Evolutionary conservation across 37 sponge, comb jelly and placozoan species (phyloP).

Genomic region (Spongia lamella): DNA sequence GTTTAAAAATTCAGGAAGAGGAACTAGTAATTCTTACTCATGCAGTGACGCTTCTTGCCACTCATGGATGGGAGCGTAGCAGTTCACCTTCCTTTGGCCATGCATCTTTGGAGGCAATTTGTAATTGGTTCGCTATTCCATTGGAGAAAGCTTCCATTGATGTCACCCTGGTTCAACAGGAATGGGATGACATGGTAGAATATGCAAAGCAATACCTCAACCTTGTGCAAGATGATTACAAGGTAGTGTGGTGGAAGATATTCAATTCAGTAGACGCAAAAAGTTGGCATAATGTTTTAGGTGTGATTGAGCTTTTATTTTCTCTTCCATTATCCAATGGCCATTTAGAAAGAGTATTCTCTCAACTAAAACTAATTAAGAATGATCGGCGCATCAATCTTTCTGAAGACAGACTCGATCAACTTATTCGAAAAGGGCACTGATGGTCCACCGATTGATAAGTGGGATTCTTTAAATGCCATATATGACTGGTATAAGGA

Average conservation of each 20-base stretch:
- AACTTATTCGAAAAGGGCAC: neutral
- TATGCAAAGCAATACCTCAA: slow-evolving; percentile 41
- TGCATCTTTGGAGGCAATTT: neutral
- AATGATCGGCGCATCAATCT: slow-evolving; percentile 10
- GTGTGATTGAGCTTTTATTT: slow-evolving; percentile 38
- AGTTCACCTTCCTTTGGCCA: neutral
- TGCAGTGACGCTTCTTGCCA: slow-evolving; percentile 19
- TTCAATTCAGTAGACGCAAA: slow-evolving; percentile 29
- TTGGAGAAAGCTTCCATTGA: slow-evolving; percentile 29
- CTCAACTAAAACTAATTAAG: slow-evolving; percentile 7
- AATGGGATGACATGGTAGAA: slow-evolving; percentile 43
- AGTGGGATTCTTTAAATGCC: slow-evolving; percentile 6
- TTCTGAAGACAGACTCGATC: slow-evolving; percentile 14
- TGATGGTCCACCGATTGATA: slow-evolving; percentile 9
- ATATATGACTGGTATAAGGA: neutral
- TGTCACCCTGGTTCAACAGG: slow-evolving; percentile 10
- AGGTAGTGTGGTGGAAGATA: slow-evolving; percentile 38
- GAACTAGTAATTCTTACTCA: slow-evolving; percentile 27
- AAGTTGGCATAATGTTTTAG: slow-evolving; percentile 27
- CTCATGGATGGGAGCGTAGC: slow-evolving; percentile 29
- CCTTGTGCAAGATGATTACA: slow-evolving; percentile 14
- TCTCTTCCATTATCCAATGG: slow-evolving; percentile 38
- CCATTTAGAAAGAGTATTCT: slow-evolving; percentile 33
- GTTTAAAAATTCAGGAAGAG: too few species aligned
- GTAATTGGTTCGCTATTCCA: slow-evolving; percentile 21